Base-by-base conservation (phyloP, 92 coral and sea anemone genomes). In the Heteractis magnifica region DNA sequence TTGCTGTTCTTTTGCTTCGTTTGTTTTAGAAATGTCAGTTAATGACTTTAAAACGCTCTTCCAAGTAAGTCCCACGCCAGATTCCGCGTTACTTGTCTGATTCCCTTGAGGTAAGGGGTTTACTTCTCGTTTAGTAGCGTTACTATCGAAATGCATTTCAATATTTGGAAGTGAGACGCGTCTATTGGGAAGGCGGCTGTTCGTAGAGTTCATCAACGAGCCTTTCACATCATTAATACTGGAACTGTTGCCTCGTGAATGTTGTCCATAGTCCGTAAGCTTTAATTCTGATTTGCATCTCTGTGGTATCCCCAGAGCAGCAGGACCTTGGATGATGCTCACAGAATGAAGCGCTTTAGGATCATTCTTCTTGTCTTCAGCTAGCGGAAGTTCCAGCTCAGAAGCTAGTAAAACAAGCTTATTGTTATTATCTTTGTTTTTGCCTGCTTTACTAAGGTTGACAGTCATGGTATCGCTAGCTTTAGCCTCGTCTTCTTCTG, bases 91-190 rank as follows among this genome's bases (percentile, higher is more conserved):
- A 26, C 50, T 9, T 12, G 41, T 13, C 73, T 23, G 73, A 26
- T 12, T 68, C 14, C 49, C 73, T 7, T 3, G 49, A 68, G 26
- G 15, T 68, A 26, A 26, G 23, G 12, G 9, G 6, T 7, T 23
- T 7, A 6, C 49, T 21, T 68, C 10, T 0, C 10, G 11, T 14
- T 8, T 23, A 48, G 3, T 68, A 7, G 12, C 5, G 10, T 8
- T 23, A 23, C 10, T 68, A 10, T 68, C 50, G 10, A 48, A 68
- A 26, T 68, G 73, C 6, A 68, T 68, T 60, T 68, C 77, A 8
- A 85, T 49, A 14, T 78, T 83, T 6, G 88, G 88, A 34, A 85
- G 70, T 0, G 88, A 85, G 26, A 85, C 65, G 6, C 88, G 50
- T 15, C 88, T 78, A 2, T 49, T 23, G 6, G 88, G 83, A 21